Percentiles rank a stretch among this genome's conserved stretches.
Evolutionary conservation across 2,797 vertebrate species (phyloP).

Genomic region (Oreochromis grahami): DNA sequence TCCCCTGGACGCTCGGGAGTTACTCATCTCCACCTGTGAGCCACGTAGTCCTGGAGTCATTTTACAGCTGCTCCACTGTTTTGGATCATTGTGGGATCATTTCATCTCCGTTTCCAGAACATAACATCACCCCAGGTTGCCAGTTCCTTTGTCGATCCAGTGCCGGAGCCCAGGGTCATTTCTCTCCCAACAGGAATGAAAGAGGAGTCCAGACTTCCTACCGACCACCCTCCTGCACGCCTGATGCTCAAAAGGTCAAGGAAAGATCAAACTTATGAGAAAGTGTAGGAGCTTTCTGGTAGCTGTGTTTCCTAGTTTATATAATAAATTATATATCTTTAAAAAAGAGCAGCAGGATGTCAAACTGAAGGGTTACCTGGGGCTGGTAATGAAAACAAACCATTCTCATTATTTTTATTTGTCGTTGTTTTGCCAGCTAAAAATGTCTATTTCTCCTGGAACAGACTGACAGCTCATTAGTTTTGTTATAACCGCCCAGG

Average conservation of each 20-base stretch:
- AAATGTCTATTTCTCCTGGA: slow-evolving; percentile 2
- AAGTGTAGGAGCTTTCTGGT: background rate
- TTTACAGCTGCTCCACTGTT: slow-evolving; percentile 16
- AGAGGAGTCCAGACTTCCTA: slow-evolving; percentile 26
- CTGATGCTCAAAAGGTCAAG: slow-evolving; percentile 27
- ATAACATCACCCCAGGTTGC: slow-evolving; percentile 2
- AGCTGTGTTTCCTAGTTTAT: background rate
- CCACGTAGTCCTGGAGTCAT: background rate
- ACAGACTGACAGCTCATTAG: slow-evolving; percentile 40
- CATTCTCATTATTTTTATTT: background rate
- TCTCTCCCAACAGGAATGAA: slow-evolving; percentile 19
- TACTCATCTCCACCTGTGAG: slow-evolving; percentile 7
- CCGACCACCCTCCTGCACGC: slow-evolving; percentile 11
- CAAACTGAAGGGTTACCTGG: background rate
- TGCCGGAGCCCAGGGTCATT: slow-evolving; percentile 23
- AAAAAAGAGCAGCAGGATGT: slow-evolving; percentile 1
- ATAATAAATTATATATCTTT: background rate
- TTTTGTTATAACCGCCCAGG: slow-evolving; percentile 42
- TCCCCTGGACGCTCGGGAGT: slow-evolving; percentile 1
- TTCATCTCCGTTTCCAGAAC: background rate
- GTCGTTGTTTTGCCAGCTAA: slow-evolving; percentile 42
- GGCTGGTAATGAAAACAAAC: slow-evolving; percentile 16
- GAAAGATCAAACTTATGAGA: slow-evolving; percentile 16
- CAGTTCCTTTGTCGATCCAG: slow-evolving; percentile 19
- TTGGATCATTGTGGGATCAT: slow-evolving; percentile 1